A percentile compares a stretch with the other conserved stretches of the same genome.
Evolutionary conservation across 2,797 vertebrate genomes (phyloP).

Genomic region (Remorina albescens): DNA sequence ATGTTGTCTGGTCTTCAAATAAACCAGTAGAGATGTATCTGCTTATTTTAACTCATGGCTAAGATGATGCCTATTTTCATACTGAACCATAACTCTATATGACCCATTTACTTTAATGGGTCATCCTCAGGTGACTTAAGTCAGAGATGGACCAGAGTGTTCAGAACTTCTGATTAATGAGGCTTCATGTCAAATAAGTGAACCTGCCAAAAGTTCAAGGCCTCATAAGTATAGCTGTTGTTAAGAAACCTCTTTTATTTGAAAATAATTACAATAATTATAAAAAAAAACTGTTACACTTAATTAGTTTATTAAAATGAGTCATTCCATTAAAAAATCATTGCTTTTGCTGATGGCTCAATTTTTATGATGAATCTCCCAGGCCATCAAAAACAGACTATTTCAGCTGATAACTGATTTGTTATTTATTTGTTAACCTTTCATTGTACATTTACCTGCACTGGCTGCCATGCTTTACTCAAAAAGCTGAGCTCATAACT

Average conservation of each 20-base stretch:
- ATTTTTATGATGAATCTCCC: not conserved
- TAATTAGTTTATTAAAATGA: not conserved
- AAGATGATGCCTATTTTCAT: constrained; percentile 37
- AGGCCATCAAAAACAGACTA: not conserved
- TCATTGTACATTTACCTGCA: not conserved
- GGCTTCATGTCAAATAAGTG: constrained; percentile 4
- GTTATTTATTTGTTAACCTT: not conserved
- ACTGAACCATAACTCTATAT: constrained; percentile 20
- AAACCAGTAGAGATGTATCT: constrained; percentile 47
- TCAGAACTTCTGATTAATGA: not conserved
- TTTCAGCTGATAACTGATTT: not conserved
- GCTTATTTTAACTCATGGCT: constrained; percentile 50
- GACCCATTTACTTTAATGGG: constrained; percentile 17
- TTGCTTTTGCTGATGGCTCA: not conserved
- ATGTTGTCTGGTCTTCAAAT: constrained; percentile 48
- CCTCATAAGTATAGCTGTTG: not conserved
- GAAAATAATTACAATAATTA: not conserved
- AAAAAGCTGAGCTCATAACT: constrained; percentile 1
- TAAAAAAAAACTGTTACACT: not conserved
- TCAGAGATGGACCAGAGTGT: not conserved
- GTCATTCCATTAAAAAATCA: not conserved
- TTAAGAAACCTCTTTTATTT: not conserved
- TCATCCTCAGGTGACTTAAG: not conserved
- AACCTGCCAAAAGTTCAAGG: not conserved
- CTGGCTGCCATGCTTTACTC: constrained; percentile 13